phyloP scores from a whole-genome alignment of 2,797 vertebrate genomes.

The Muraenolepis orangiensis region DNA sequence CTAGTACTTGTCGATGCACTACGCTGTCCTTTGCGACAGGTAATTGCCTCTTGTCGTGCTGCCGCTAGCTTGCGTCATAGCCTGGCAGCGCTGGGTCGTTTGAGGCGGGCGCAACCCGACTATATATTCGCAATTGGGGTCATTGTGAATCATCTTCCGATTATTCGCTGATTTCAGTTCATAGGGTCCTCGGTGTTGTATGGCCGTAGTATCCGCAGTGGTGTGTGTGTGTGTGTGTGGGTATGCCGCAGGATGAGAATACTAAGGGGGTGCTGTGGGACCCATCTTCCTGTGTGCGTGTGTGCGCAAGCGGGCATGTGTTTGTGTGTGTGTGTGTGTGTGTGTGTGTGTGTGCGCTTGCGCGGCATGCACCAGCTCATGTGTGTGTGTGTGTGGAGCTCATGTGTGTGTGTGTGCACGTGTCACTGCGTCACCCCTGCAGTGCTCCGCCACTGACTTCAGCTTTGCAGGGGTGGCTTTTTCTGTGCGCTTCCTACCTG shows the following conservation, averaged over 20 bases:
- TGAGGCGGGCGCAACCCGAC: not conserved
- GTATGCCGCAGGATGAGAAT: no score
- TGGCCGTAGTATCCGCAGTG: not conserved
- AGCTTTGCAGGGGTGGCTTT: not conserved
- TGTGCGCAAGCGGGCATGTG: no score
- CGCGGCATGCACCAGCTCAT: no score
- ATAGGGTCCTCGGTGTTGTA: not conserved
- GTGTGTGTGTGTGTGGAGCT: no score
- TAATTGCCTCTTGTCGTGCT: not conserved
- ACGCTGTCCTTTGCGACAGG: not conserved
- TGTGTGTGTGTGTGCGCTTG: not conserved
- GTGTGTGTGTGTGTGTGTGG: no score
- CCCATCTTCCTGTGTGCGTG: no score
- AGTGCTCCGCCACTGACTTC: not conserved
- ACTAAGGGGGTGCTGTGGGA: no score
- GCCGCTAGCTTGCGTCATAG: not conserved
- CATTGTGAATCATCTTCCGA: not conserved
- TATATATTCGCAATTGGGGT: not conserved
- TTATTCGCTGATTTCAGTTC: not conserved
- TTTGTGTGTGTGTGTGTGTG: not conserved
- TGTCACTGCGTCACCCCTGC: no score
- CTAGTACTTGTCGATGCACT: not conserved
- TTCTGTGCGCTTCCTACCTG: not conserved
- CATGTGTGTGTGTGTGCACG: no score
- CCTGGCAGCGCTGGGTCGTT: not conserved